These are phyloP conservation scores for Protonibea diacanthus DNA, from an alignment of 2,797 vertebrate genomes.

Conservation along the genomic window DNA sequence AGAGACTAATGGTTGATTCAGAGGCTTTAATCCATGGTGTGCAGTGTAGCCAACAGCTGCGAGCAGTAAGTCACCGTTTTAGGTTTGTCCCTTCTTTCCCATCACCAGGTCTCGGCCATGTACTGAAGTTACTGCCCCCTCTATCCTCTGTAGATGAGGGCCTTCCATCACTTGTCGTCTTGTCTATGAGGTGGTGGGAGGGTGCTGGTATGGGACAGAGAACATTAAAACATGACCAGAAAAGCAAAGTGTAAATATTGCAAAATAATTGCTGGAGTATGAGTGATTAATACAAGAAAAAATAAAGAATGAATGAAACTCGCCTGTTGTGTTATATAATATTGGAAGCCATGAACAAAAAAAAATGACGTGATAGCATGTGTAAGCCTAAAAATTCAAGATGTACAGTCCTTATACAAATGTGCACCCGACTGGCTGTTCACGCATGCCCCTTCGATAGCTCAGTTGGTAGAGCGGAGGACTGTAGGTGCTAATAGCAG, in stretches of 20 bases:
- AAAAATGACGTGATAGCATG: neutral
- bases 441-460: slow-evolving; percentile 37
- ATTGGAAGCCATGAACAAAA: too few species aligned
- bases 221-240: slow-evolving; percentile 32
- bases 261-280: slow-evolving; percentile 65
- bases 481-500: neutral
- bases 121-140: neutral
- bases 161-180: neutral
- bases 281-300: slow-evolving; percentile 67
- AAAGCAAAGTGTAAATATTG: slow-evolving; percentile 60
- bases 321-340: neutral
- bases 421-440: fast-evolving
- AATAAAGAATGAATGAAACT: slow-evolving; percentile 61
- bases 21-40: neutral
- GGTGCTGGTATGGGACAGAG: slow-evolving; percentile 23
- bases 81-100: slow-evolving; percentile 1
- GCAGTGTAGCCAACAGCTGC: slow-evolving; percentile 6
- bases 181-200: neutral
- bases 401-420: neutral
- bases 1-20: neutral
- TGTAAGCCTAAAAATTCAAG: neutral
- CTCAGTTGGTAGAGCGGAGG: slow-evolving; percentile 55
- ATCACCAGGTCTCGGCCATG: neutral
- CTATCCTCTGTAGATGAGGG: neutral
- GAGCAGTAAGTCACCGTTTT: slow-evolving; percentile 3